phyloP scores from a whole-genome alignment of 2,797 vertebrate species.

The Acomys russatus region DNA sequence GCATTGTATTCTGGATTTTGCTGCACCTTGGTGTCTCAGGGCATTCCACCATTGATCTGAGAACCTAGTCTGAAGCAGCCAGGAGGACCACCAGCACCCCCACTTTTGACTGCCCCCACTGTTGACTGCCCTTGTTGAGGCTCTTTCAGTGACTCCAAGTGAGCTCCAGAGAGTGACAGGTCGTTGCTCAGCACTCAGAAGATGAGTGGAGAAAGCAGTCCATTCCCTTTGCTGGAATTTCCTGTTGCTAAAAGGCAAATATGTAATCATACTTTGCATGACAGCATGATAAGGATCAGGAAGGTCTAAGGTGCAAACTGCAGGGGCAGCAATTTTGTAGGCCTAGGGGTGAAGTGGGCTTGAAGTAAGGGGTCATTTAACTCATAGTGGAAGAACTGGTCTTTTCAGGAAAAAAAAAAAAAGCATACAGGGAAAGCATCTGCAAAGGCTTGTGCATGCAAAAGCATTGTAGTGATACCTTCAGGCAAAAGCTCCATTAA shows the following conservation, averaged over 20 bases:
- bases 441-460: background rate
- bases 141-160: background rate
- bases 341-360: background rate
- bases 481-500: background rate
- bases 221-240: background rate
- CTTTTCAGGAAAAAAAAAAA: slow-evolving; percentile 23
- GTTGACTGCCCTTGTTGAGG: background rate
- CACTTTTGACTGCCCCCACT: background rate
- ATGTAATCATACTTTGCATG: background rate
- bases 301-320: background rate
- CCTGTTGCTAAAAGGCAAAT: background rate
- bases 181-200: background rate
- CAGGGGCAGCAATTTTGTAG: background rate
- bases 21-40: background rate
- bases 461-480: background rate
- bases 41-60: background rate
- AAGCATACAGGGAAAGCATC: background rate
- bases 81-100: background rate
- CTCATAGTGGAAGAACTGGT: background rate
- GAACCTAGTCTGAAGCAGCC: background rate
- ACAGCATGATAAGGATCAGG: background rate
- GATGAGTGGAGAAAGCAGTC: background rate
- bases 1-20: background rate
- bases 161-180: background rate
- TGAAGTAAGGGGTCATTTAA: background rate